Evolutionary conservation across 2,113 vertebrate species (phyloP).

Genomic region (Donacobius atricapilla): DNA sequence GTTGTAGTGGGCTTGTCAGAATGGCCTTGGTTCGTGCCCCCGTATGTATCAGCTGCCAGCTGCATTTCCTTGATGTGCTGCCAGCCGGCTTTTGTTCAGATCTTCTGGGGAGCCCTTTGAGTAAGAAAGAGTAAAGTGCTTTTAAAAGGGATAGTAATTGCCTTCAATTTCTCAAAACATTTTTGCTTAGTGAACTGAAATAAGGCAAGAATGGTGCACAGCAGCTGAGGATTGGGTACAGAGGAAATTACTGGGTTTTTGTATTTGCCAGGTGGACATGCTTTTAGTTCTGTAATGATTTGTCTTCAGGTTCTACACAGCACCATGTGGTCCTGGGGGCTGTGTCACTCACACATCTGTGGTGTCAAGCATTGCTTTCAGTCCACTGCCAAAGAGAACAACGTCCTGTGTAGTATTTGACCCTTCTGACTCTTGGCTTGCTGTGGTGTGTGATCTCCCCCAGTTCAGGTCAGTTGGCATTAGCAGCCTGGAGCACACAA

Average conservation of each 20-base stretch:
- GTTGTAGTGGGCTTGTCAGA: background rate
- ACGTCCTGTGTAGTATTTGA: background rate
- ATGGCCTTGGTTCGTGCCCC: background rate
- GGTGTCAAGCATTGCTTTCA: background rate
- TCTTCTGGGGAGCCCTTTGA: background rate
- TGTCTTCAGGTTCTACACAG: background rate
- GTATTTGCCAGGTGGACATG: background rate
- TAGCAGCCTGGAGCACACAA: background rate
- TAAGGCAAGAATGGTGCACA: background rate
- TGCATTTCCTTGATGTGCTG: background rate
- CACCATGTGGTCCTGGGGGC: fast-evolving
- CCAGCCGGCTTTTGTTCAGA: background rate
- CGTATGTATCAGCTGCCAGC: background rate
- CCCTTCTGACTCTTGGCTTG: background rate
- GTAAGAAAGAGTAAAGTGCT: background rate
- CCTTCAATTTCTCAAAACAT: background rate
- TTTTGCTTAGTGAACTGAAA: background rate
- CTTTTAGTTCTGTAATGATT: background rate
- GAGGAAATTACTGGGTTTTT: background rate
- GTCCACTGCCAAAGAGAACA: background rate
- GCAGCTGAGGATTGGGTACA: background rate
- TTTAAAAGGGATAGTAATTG: background rate
- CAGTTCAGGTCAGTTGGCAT: background rate
- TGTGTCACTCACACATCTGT: background rate
- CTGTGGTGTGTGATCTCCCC: background rate